A percentile compares a stretch with the other conserved stretches of the same genome.
phyloP scores from a whole-genome alignment of 92 coral and sea anemone species.

The Parazoanthus darwini region DNA sequence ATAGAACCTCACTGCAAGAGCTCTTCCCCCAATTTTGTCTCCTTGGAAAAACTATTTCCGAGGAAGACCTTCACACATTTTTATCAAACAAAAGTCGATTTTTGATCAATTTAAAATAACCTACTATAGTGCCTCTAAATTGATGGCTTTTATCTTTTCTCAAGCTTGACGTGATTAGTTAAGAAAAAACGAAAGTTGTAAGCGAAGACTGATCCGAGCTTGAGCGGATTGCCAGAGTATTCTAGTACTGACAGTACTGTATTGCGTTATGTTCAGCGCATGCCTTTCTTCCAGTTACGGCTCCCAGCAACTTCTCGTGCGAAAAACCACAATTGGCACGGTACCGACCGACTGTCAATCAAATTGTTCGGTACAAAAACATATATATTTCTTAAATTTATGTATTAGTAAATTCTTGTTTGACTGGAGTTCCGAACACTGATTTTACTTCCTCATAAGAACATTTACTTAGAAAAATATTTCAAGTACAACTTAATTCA shows the following conservation, averaged over 20 bases:
- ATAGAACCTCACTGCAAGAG: too few species aligned
- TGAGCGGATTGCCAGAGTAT: neutral
- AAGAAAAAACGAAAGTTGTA: neutral
- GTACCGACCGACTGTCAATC: neutral
- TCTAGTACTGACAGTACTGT: neutral
- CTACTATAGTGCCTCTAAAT: too few species aligned
- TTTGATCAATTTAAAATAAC: too few species aligned
- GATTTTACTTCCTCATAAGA: neutral
- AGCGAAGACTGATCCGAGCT: neutral
- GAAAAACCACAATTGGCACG: neutral
- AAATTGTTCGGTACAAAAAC: neutral
- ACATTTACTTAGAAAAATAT: neutral
- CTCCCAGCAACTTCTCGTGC: constrained; percentile 35
- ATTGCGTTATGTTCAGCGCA: neutral
- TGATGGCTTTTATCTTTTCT: neutral
- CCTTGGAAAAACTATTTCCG: too few species aligned
- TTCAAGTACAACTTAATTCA: neutral
- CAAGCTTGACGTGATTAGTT: neutral
- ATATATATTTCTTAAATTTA: neutral
- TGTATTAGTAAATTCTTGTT: neutral
- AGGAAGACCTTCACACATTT: too few species aligned
- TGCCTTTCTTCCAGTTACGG: neutral
- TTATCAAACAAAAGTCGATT: neutral
- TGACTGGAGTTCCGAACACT: neutral
- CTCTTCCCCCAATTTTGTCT: too few species aligned